Percentiles rank a stretch among this genome's conserved stretches.
Conservation (phyloP, 2,888 invertebrate species). For the Meteorus colon region DNA sequence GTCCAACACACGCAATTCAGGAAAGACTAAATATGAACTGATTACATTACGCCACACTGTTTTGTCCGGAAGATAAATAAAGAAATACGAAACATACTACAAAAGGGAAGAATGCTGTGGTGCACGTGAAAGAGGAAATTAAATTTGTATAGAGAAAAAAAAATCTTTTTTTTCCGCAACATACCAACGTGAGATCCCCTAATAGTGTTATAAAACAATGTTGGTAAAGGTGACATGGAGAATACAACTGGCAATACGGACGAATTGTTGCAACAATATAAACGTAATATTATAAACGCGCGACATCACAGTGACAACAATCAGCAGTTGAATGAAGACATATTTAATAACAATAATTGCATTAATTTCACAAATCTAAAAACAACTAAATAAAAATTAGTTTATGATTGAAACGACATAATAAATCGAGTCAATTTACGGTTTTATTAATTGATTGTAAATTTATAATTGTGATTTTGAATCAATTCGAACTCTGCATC, state of each 20-base stretch:
- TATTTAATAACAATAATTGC: constrained; percentile 7
- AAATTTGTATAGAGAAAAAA: not conserved
- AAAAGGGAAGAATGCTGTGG: not conserved
- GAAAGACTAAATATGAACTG: not conserved
- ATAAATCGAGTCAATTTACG: constrained; percentile 3
- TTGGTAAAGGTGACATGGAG: constrained; percentile 68
- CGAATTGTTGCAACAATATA: constrained; percentile 42
- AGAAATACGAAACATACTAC: not conserved
- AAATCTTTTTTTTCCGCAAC: not conserved
- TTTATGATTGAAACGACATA: constrained; percentile 3
- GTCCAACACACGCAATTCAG: not conserved
- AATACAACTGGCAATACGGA: constrained; percentile 45
- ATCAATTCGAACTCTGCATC: constrained; percentile 18
- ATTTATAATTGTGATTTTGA: not conserved
- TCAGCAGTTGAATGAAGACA: not conserved
- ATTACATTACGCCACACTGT: not conserved
- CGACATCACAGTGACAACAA: constrained; percentile 32
- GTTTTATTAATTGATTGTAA: not conserved
- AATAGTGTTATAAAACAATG: constrained; percentile 56
- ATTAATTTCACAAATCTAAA: constrained; percentile 13
- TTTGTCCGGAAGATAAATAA: constrained; percentile 5
- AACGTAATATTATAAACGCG: constrained; percentile 42
- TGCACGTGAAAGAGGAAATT: not conserved
- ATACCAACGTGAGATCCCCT: not conserved
- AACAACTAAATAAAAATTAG: constrained; percentile 20